Evolutionary conservation across 2,888 invertebrate genomes (phyloP).

Genomic region (Ormyrus rosae): DNA sequence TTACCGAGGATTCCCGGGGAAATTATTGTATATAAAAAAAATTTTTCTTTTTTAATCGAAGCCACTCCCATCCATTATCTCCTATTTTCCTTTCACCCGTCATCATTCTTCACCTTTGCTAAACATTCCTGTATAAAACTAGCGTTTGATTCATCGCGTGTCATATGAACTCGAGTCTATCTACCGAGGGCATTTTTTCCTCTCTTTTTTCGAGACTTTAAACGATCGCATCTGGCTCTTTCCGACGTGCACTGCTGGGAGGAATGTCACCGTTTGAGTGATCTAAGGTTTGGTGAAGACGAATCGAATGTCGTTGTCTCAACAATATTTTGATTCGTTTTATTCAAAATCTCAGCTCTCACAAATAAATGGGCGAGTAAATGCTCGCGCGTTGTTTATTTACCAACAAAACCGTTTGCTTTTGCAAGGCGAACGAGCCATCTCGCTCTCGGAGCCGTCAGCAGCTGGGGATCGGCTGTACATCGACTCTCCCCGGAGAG

Average conservation of each 20-base stretch:
- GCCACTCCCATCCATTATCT: slow-evolving; percentile 40
- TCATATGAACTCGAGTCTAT: slow-evolving; percentile 32
- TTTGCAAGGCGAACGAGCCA: background rate
- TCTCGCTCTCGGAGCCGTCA: background rate
- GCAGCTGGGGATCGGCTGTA: too few species aligned
- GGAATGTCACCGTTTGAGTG: background rate
- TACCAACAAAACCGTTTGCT: too few species aligned
- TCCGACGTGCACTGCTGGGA: background rate
- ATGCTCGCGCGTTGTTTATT: too few species aligned
- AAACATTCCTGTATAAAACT: slow-evolving; percentile 33
- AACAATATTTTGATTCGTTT: too few species aligned
- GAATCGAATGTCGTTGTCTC: too few species aligned
- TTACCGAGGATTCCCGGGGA: too few species aligned
- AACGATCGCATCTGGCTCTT: slow-evolving; percentile 1
- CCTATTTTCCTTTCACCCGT: slow-evolving; percentile 41
- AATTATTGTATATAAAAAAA: too few species aligned
- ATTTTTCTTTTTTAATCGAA: background rate
- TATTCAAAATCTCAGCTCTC: too few species aligned
- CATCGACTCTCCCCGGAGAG: background rate
- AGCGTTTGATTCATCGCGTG: slow-evolving; percentile 43
- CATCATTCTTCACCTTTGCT: slow-evolving; percentile 38
- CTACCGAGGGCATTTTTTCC: slow-evolving; percentile 15
- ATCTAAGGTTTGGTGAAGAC: background rate
- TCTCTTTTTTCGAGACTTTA: background rate
- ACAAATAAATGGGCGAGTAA: too few species aligned